Evolutionary conservation across 2,797 vertebrate genomes (phyloP), one percentile per base, ranked within the genome.

Genomic region (Hirundo rustica): DNA sequence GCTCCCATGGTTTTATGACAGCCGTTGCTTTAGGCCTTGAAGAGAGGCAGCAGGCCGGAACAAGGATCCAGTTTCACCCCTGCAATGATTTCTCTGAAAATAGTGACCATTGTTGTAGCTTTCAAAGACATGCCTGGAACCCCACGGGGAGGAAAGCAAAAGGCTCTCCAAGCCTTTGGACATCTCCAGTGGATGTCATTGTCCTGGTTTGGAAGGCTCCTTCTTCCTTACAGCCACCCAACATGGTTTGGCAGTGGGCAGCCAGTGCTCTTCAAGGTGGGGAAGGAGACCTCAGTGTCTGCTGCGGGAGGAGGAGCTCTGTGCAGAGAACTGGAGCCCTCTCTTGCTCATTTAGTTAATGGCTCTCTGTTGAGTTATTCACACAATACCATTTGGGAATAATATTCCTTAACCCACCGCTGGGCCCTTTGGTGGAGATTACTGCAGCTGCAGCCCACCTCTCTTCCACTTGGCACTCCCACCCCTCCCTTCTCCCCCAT

Each of bases 361-460:
- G 32, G 21, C 25, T 75, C 45, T 91, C 55, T 0, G 0, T 53
- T 72, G 88, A 84, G 58, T 91, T 84, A 92, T 70, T 66, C 19
- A 22, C 1, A 3, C n/a, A 70, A 21, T 29, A 30, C 20, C 29
- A 11, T 62, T 70, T 1, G 4, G 65, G 40, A 50, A 62, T 78
- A 66, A 74, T 53, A 66, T 84, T 65, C 70, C 45, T 89, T 60
- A 84, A 34, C 48, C 34, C 34, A 32, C 26, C 0, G 0, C 85
- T 50, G 70, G 40, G 66, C 22, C 29, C 48, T 85, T 61, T 2
- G 16, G 50, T 72, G 79, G 64, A 27, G 62, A 85, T 85, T 53
- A 25, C 65, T 81, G 73, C 91, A 95, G 73, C 70, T 94, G 70
- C 70, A 78, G 36, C 25, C 21, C 44, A 50, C 48, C 22, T 22